Base-by-base conservation (phyloP, 1,140 invertebrate species). In the Phocides pigmalion region DNA sequence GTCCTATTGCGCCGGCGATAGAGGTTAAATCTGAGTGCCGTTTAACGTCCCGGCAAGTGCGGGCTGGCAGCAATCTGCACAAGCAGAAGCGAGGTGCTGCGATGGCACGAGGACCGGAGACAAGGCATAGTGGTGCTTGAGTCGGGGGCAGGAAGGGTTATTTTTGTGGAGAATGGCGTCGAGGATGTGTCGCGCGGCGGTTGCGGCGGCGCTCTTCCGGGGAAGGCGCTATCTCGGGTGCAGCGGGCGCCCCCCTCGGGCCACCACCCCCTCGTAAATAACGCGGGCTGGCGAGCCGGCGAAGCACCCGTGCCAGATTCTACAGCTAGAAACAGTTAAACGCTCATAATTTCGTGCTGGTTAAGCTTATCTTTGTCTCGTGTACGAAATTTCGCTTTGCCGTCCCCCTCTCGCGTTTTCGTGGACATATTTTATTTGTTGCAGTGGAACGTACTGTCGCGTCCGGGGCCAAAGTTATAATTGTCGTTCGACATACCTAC, bases 241-340 rank as follows among this genome's bases (percentile, higher is more conserved):
- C 79, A 79, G 72, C 73, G 77, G 78, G 81, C 49, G 69, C 53
- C 53, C 19, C 37, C 47, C 15, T 66, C 59, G 71, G 69, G 67
- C 64, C 56, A 68, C 79, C 82, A 78, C 86, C 88, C 87, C 85
- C 77, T 88, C 88, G 87, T 90, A 90, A 90, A 90, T 88, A 89
- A 90, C 88, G 82, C 81, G 83, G 80, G 80, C 84, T 84, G 87
- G 88, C 87, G 88, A 88, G 87, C 87, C 82, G 88, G 88, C 88
- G 84, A 90, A 88, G 87, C 88, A 74, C 81, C 81, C 84, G 83
- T 88, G 87, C 88, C 88, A 91, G 88, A 91, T 91, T 87, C 87
- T 90, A 84, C 87, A 87, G 89, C 88, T 91, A 89, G 87, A 91
- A 91, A 91, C 87, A 91, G 89, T 91, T 91, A 89, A 91, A 89